Evolutionary conservation across 2,888 invertebrate genomes (phyloP).

Genomic region (Trichacis sp.): DNA sequence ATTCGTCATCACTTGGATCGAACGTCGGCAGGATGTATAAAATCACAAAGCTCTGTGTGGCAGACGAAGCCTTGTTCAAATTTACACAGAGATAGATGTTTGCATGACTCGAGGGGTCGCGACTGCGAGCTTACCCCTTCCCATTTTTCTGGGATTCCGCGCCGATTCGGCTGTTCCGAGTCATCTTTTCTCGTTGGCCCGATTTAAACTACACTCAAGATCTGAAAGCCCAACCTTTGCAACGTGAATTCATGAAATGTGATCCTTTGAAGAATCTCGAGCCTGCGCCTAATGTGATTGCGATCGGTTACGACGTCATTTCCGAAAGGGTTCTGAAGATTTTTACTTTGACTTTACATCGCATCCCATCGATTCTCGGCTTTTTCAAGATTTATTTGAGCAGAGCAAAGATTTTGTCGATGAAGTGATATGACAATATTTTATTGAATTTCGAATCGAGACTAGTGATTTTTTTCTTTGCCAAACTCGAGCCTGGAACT

Average conservation of each 20-base stretch:
- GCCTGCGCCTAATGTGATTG: neutral
- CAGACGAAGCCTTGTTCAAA: slow-evolving; percentile 29
- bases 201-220: slow-evolving; percentile 30
- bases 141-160: slow-evolving; percentile 25
- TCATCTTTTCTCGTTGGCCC: slow-evolving; percentile 31
- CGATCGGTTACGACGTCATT: neutral
- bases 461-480: no score
- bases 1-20: slow-evolving; percentile 18
- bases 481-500: no score
- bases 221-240: slow-evolving; percentile 13
- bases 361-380: neutral
- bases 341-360: neutral
- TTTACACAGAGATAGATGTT: slow-evolving; percentile 34
- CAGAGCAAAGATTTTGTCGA: no score
- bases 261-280: neutral
- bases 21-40: slow-evolving; percentile 21
- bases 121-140: slow-evolving; percentile 34
- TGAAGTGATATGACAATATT: no score
- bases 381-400: no score
- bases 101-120: slow-evolving; percentile 35
- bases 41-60: slow-evolving; percentile 12
- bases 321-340: neutral
- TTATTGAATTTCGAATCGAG: no score
- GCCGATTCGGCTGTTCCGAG: slow-evolving; percentile 14
- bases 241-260: neutral